Evolutionary conservation across 2,797 vertebrate species (phyloP).

Genomic region (Melopsittacus undulatus): DNA sequence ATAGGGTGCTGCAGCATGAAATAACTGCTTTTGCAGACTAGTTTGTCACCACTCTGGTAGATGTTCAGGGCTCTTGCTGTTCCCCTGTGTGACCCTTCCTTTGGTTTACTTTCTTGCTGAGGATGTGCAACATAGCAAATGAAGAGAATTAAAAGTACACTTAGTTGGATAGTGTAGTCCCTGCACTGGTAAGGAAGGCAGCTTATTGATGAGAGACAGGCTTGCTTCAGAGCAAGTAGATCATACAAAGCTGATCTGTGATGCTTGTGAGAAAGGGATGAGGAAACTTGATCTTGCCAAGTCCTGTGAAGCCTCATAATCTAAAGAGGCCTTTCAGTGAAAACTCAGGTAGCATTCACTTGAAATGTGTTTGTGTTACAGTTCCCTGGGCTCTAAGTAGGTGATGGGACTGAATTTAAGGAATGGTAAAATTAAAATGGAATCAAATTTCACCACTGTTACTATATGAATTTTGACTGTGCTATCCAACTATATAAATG

Average conservation of each 20-base stretch:
- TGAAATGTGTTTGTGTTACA: not conserved
- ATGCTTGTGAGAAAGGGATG: not conserved
- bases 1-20: not conserved
- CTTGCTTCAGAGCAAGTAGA: not conserved
- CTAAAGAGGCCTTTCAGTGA: no score
- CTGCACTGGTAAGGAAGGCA: not conserved
- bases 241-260: not conserved
- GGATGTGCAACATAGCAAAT: not conserved
- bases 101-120: not conserved
- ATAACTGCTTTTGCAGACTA: not conserved
- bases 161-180: not conserved
- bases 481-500: not conserved
- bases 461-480: not conserved
- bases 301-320: not conserved
- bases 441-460: not conserved
- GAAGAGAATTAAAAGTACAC: not conserved
- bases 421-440: not conserved
- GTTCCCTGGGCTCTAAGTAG: not conserved
- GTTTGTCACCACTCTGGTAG: not conserved
- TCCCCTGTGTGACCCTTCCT: fast-evolving
- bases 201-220: not conserved
- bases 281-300: not conserved
- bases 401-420: not conserved
- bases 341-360: not conserved
- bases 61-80: not conserved